These are phyloP conservation scores for Amaurobius ferox DNA, from an alignment of 2,888 invertebrate species.

Conservation along the genomic window DNA sequence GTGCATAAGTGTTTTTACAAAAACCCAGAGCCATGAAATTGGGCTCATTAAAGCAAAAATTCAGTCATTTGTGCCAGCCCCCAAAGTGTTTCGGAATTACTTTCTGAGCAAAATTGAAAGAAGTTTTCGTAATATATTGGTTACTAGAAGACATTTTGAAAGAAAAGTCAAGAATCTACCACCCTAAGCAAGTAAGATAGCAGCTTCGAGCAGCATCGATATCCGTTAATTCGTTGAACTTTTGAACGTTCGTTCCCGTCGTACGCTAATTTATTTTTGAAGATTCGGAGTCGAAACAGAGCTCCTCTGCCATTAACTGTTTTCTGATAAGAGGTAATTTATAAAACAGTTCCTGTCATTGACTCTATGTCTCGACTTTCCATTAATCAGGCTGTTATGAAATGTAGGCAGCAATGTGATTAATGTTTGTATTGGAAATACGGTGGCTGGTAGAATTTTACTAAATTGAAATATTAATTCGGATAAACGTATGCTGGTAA, in stretches of 20 bases:
- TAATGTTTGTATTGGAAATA: neutral
- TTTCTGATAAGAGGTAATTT: constrained; percentile 22
- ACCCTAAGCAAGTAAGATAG: too few relatives aligned
- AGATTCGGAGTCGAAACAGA: neutral
- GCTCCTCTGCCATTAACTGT: constrained; percentile 21
- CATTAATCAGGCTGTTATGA: neutral
- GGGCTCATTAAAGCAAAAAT: too few relatives aligned
- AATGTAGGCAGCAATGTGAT: neutral
- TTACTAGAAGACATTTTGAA: too few relatives aligned
- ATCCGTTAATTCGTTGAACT: constrained; percentile 60
- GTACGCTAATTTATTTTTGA: constrained; percentile 54
- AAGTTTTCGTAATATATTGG: too few relatives aligned
- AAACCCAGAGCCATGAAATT: too few relatives aligned
- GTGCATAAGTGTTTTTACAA: too few relatives aligned
- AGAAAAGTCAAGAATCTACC: too few relatives aligned
- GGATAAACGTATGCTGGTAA: too few relatives aligned
- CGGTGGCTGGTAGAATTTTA: neutral
- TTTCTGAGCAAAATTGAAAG: too few relatives aligned
- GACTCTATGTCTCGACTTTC: neutral
- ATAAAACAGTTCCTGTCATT: neutral
- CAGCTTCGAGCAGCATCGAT: constrained; percentile 46
- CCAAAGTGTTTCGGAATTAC: too few relatives aligned
- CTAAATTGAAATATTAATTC: neutral
- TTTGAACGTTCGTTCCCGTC: constrained; percentile 13
- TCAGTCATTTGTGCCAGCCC: too few relatives aligned